Conservation (phyloP, 2,797 vertebrate genomes). For the Hippoglossus hippoglossus region DNA sequence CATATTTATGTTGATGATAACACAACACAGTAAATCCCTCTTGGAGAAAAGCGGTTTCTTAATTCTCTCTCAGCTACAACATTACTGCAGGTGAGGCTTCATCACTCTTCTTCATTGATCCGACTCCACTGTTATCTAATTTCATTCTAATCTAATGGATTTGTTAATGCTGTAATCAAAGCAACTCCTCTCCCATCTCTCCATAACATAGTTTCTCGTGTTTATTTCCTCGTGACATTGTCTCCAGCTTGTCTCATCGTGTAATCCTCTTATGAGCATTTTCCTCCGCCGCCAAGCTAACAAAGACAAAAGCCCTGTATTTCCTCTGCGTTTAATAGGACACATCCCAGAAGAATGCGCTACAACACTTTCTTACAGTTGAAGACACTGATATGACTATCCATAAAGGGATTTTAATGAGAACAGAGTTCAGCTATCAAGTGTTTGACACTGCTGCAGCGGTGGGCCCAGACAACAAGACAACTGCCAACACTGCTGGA, state of each 20-base stretch:
- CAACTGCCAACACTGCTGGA: slow-evolving; percentile 8
- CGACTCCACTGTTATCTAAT: slow-evolving; percentile 33
- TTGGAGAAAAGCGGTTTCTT: background rate
- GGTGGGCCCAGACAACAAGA: slow-evolving; percentile 7
- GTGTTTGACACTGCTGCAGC: slow-evolving; percentile 31
- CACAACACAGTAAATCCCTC: background rate
- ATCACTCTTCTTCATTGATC: background rate
- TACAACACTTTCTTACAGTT: slow-evolving; percentile 17
- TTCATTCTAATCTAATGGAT: slow-evolving; percentile 39
- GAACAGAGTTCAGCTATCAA: slow-evolving; percentile 28
- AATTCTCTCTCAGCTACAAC: background rate
- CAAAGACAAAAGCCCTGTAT: slow-evolving; percentile 45
- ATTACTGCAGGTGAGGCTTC: slow-evolving; percentile 4
- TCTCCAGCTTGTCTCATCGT: slow-evolving; percentile 50
- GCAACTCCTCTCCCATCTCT: slow-evolving; percentile 13
- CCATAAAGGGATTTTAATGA: slow-evolving; percentile 28
- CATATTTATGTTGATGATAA: slow-evolving; percentile 23
- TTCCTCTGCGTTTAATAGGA: slow-evolving; percentile 47
- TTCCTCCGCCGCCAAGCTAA: slow-evolving; percentile 26
- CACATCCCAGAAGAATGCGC: slow-evolving; percentile 34
- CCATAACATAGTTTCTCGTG: slow-evolving; percentile 23
- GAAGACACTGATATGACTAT: slow-evolving; percentile 32
- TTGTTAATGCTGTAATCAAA: slow-evolving; percentile 30
- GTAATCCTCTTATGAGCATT: slow-evolving; percentile 64
- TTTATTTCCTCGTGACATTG: slow-evolving; percentile 48